A percentile compares a stretch with the other conserved stretches of the same genome.
Evolutionary conservation across 1,140 invertebrate species (phyloP).

Genomic region (Trachymyrmex septentrionalis): DNA sequence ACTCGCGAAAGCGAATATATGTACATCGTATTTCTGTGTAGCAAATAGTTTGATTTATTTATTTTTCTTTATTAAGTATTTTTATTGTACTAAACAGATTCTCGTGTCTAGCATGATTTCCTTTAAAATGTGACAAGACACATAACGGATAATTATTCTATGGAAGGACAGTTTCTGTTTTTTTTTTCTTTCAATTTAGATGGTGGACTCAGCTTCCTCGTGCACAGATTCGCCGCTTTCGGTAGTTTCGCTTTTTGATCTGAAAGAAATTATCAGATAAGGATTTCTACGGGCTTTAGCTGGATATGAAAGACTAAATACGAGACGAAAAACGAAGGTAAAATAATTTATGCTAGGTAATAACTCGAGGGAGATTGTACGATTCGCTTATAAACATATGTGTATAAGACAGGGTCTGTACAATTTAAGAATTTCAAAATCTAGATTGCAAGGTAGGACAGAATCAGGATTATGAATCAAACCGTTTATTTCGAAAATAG

Average conservation of each 20-base stretch:
- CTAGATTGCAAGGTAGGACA: neutral
- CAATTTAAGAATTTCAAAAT: neutral
- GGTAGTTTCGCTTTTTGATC: slow-evolving; percentile 85
- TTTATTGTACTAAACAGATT: slow-evolving; percentile 69
- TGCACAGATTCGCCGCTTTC: slow-evolving; percentile 82
- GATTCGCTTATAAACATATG: neutral
- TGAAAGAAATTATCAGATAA: slow-evolving; percentile 86
- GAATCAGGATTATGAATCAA: neutral
- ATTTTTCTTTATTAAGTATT: slow-evolving; percentile 53
- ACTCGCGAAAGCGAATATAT: slow-evolving; percentile 41
- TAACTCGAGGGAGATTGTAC: neutral
- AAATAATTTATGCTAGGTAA: slow-evolving; percentile 14
- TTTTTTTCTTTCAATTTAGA: slow-evolving; percentile 74
- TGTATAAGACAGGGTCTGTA: neutral
- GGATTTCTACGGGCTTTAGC: slow-evolving; percentile 68
- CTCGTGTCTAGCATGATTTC: neutral
- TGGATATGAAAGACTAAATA: slow-evolving; percentile 66
- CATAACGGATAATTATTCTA: slow-evolving; percentile 40
- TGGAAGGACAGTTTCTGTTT: slow-evolving; percentile 33
- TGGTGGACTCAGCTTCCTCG: slow-evolving; percentile 82
- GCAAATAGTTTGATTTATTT: slow-evolving; percentile 73
- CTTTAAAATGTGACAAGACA: slow-evolving; percentile 52
- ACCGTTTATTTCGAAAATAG: slow-evolving; percentile 23
- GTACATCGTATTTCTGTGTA: slow-evolving; percentile 54
- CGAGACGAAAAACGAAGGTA: neutral